Evolutionary conservation across 53 echinoderm and acorn worm genomes (phyloP).

Genomic region (Henricia sp.): DNA sequence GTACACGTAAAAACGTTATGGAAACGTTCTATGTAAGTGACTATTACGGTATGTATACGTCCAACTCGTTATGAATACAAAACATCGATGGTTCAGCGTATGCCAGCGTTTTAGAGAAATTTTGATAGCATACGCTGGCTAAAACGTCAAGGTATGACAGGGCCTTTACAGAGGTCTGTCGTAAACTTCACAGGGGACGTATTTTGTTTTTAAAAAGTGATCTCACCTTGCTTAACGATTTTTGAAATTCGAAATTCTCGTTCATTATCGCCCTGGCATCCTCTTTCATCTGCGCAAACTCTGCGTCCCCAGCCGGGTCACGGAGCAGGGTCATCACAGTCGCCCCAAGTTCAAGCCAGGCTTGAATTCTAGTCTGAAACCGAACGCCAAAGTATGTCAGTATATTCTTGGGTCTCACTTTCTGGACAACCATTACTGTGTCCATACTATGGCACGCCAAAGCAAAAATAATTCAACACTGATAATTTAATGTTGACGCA

Average conservation of each 20-base stretch:
- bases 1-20: no score
- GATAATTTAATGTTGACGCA: no score
- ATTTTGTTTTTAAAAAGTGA: not conserved
- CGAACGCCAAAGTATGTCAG: not conserved
- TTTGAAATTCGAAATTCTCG: constrained; percentile 80
- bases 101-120: no score
- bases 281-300: not conserved
- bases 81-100: no score
- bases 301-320: not conserved
- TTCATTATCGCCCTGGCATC: constrained; percentile 48
- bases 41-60: no score
- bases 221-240: constrained; percentile 8
- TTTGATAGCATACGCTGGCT: no score
- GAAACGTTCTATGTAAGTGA: no score
- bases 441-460: not conserved
- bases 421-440: not conserved
- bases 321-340: constrained; percentile 53
- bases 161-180: not conserved
- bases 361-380: constrained; percentile 56
- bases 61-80: no score
- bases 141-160: not conserved
- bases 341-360: constrained; percentile 57
- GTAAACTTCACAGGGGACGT: not conserved
- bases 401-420: no score
- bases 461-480: no score